Conservation (phyloP, 2,888 invertebrate species). For the Heteromurus nitidus region DNA sequence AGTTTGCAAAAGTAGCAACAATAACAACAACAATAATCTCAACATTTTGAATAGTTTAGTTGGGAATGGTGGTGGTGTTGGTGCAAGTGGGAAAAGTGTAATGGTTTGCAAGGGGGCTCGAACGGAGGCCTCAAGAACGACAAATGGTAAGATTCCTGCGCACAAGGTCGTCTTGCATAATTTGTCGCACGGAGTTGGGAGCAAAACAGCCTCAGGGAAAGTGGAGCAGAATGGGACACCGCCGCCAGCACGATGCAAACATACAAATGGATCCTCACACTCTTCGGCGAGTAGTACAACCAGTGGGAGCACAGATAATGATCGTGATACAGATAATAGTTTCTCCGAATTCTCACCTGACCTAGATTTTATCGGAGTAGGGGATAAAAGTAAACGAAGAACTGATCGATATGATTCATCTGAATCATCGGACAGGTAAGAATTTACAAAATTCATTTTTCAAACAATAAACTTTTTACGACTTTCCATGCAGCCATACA, state of each 20-base stretch:
- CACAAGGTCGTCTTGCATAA: slow-evolving; percentile 40
- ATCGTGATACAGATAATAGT: slow-evolving; percentile 65
- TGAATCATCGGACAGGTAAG: slow-evolving; percentile 94
- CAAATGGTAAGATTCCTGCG: slow-evolving; percentile 57
- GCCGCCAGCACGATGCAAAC: slow-evolving; percentile 38
- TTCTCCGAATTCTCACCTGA: slow-evolving; percentile 65
- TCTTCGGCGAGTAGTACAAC: slow-evolving; percentile 56
- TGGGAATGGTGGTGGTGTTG: slow-evolving; percentile 32
- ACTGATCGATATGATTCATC: slow-evolving; percentile 94
- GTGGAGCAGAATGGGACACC: slow-evolving; percentile 44
- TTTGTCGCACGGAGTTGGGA: neutral
- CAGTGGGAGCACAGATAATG: slow-evolving; percentile 64
- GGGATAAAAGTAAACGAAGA: slow-evolving; percentile 82
- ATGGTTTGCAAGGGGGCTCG: slow-evolving; percentile 39
- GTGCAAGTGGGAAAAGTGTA: slow-evolving; percentile 33
- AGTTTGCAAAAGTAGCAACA: slow-evolving; percentile 23
- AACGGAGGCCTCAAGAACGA: slow-evolving; percentile 32
- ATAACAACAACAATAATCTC: slow-evolving; percentile 54
- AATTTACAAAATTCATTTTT: neutral
- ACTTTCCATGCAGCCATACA: neutral
- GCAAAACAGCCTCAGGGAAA: slow-evolving; percentile 1
- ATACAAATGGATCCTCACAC: slow-evolving; percentile 31
- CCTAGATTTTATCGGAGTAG: slow-evolving; percentile 65
- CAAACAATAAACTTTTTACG: neutral
- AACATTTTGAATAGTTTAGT: slow-evolving; percentile 42